Percentiles rank a stretch among this genome's conserved stretches.
Evolutionary conservation across 2,888 invertebrate genomes (phyloP).

Genomic region (Mythimna vitellina): DNA sequence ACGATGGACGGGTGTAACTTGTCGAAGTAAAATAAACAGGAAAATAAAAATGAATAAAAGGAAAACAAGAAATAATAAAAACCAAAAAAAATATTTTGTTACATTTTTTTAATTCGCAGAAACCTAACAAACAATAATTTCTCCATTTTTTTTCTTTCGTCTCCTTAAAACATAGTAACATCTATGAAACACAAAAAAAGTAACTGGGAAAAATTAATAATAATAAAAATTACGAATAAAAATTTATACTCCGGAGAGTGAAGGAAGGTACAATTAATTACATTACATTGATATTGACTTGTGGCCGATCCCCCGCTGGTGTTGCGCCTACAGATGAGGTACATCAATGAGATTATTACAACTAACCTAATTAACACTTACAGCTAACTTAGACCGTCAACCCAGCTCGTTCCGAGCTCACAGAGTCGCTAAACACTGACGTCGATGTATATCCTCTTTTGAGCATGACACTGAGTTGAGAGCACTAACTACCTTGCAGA

Average conservation of each 20-base stretch:
- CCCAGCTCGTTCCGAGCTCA: conserved; percentile 73
- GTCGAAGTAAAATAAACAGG: conserved; percentile 79
- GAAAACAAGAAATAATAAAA: conserved; percentile 79
- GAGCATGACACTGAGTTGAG: conserved; percentile 82
- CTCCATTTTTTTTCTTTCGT: conserved; percentile 85
- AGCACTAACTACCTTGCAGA: conserved; percentile 87
- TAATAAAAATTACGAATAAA: conserved; percentile 85
- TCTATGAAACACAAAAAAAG: conserved; percentile 91
- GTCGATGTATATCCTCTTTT: conserved; percentile 74
- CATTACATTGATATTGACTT: conserved; percentile 82
- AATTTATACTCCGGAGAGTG: conserved; percentile 90
- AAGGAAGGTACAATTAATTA: conserved; percentile 89
- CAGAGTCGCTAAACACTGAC: conserved; percentile 65
- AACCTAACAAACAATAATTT: conserved; percentile 91
- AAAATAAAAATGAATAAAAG: conserved; percentile 70
- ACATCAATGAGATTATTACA: conserved; percentile 88
- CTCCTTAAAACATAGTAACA: conserved; percentile 91
- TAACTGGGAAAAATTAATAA: conserved; percentile 87
- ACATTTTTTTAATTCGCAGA: conserved; percentile 91
- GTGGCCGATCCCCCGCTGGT: conserved; percentile 80
- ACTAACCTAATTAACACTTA: conserved; percentile 88
- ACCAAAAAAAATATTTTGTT: conserved; percentile 87
- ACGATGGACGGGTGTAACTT: conserved; percentile 91
- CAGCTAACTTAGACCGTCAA: conserved; percentile 79
- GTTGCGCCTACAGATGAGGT: conserved; percentile 81